Base-by-base conservation (phyloP, 2,113 vertebrate species). In the Dolichallabes microphthalmus region DNA sequence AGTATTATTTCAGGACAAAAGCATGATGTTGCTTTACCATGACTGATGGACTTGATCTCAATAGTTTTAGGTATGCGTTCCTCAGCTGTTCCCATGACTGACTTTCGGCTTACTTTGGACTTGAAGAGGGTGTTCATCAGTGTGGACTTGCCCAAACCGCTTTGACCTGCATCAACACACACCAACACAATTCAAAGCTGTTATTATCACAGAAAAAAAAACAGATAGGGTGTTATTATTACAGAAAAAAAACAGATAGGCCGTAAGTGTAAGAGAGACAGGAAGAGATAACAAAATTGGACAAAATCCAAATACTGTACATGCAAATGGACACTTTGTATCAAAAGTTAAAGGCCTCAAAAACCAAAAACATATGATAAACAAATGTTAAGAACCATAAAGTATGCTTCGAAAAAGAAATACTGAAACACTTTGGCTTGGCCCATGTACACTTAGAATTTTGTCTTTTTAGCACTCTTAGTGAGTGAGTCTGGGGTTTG, bases 71-170 rank as follows among this genome's bases (percentile, higher is more conserved):
- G 98, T 90, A 99, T 99, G 69, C 97, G 95, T 88, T 99, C 98
- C 90, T 99, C 98, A 1, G 94, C 89, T 60, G 94, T 89, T 5
- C 96, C 96, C 93, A 96, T 94, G 87, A 95, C 95, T 0, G 98
- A 98, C 92, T 97, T 98, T 80, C 98, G 95, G 94, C 98, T 99
- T 93, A 99, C 98, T 91, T 99, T 98, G 87, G 98, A 99, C 88
- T 99, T 99, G 94, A 99, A 99, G 91, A 99, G 96, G 0, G 98
- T 99, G 93, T 99, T 99, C 97, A 99, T 98, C 90, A 99, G 93
- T 12, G 98, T 99, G 10, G 98, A 99, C 90, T 99, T 99, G 80
- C 98, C 98, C 88, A 99, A 91, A 88, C 98, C 98, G 0, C 98
- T 99, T 94, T 99, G 97, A 90, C 98, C 98, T 99, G 87, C 25